Base-by-base conservation (phyloP, 2,888 invertebrate genomes). In the Cremastinae sp. region DNA sequence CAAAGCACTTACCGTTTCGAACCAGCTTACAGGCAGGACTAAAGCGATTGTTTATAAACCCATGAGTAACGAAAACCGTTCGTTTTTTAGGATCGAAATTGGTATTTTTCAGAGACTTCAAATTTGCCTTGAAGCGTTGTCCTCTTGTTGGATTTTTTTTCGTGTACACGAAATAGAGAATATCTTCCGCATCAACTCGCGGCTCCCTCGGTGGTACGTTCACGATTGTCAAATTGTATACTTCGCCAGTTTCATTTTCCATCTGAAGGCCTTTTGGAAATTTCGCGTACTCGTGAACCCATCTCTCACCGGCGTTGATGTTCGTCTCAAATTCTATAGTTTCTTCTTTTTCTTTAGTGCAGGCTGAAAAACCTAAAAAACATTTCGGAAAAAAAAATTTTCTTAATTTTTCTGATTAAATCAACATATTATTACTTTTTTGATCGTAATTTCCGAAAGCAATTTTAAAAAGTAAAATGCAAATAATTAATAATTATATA, bases 11-110 rank as follows among this genome's bases (percentile, higher is more conserved):
- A 86, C 87, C 87, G 35, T 87, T 79, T 14, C 80, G 83, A 72
- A 84, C 59, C 12, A 75, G n/a, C 3, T 68, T 78, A 53, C 86
- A 85, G 2, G 83, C 64, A 0, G 0, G 0, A 12, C 80, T 80
- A 0, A 45, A 58, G 5, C 47, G 43, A 10, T 80, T 78, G 49
- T 73, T 78, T 0, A 79, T 43, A 82, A 85, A 88, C 45, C 87
- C 88, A 41, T 87, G 87, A 10, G 84, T 86, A 8, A 88, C 47
- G 10, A 88, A 61, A 69, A 82, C 81, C 1, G 87, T 87, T 1
- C 82, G 81, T 49, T 75, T 81, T 1, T 20, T 58, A 0, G 65
- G 14, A 59, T 85, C 75, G 41, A 86, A 86, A 9, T 66, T 45
- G 51, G 82, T 84, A 0, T 56, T 56, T 2, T 59, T n/a, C 28